Base-by-base conservation (phyloP, 2,113 vertebrate species). In the Pyxicephalus adspersus region DNA sequence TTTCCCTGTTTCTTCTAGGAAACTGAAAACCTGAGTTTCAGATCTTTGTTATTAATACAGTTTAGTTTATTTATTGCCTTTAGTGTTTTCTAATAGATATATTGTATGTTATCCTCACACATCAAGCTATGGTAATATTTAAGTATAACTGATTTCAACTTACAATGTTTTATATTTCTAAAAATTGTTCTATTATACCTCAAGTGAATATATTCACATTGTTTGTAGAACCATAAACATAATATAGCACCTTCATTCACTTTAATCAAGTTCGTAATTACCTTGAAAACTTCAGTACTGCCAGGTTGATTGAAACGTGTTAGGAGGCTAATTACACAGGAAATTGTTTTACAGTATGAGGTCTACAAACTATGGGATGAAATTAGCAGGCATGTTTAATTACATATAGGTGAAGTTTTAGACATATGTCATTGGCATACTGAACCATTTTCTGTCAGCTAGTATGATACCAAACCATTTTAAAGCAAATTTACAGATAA, bases 341-440 rank as follows among this genome's bases (percentile, higher is more conserved):
- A 72, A 72, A 72, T 57, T 72, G 52, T 72, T 31, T n/a, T 72
- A 18, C 68, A 72, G 26, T 72, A 72, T 72, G 68, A 72, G 52
- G 52, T 72, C 25, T 19, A 29, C 25, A 22, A 51, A 68, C 65
- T 57, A 72, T 11, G 51, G 52, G 23, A 17, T 55, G 68, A 57
- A 18, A 23, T 54, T 19, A 29, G 50, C 19, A 28, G 68, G 25
- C 68, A 72, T 68, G 34, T 68, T 19, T 31, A 72, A 72, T 72
- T 55, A 57, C 26, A 31, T 15, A 29, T 57, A 29, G 68, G 5
- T 25, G 18, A 71, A 55, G 23, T 55, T 71, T 71, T 6, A 8
- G 29, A 45, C 38, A 45, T 45, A 45, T 45, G 38, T 45, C 38
- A 45, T 13, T 45, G 38, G 38, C 38, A 45, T 15, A 45, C 11